Evolutionary conservation across 2,888 invertebrate genomes (phyloP), one percentile per base, ranked within the genome.

Genomic region (Drosophila ustulata): DNA sequence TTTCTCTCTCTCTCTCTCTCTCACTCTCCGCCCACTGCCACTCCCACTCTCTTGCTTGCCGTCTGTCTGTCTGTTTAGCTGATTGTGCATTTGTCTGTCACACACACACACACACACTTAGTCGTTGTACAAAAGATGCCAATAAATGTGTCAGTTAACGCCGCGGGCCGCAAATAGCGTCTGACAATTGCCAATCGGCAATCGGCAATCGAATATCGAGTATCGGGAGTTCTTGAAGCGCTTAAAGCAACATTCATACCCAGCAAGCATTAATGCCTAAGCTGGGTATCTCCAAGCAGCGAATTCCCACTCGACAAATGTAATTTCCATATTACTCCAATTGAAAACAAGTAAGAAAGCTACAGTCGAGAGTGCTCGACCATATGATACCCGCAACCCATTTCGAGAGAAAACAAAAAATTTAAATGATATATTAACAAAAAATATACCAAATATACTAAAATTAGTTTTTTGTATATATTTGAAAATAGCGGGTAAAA

Each of bases 51-150:
- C 28, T n/a, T 4, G 2, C 7, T 28, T 7, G 11, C 26, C 3
- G 26, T 49, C 18, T 1, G 18, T 50, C 18, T 58, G 59, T 39
- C 47, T 66, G 71, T 62, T 61, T 67, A 53, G 77, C 73, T 83
- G 82, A 72, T 81, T 82, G 79, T 74, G 65, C 72, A 57, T 70
- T 80, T 80, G 78, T 71, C 73, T 65, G 77, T 63, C 63, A 57
- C 6, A n/a, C 59, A 53, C 52, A 34, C 45, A 45, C 55, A 43
- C 45, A 45, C 55, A 43, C 34, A 32, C 49, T 18, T 41, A 56
- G 28, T 47, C 18, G 11, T 43, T 66, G 68, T 68, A 79, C 56
- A 72, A 74, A 68, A 59, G 63, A 50, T 64, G 69, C 72, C 80
- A 70, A 70, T 81, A 76, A 76, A 78, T 82, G 68, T 78, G 82